Evolutionary conservation across 2,113 vertebrate genomes (phyloP), one percentile per base, ranked within the genome.

Genomic region (Pycnonotus jocosus): DNA sequence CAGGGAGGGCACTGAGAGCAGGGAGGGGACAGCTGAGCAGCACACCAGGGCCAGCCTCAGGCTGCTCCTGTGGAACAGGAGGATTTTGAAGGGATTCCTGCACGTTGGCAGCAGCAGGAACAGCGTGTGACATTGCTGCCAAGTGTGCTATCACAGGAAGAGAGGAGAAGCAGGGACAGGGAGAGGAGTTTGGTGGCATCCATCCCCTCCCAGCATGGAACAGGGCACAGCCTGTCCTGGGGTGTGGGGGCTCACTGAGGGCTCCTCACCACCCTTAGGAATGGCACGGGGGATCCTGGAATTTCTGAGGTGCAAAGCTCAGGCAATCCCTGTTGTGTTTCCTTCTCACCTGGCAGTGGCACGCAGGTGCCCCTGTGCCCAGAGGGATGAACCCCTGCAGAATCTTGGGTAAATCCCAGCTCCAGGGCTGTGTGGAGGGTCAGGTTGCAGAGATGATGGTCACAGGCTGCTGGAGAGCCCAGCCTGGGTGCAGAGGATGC

Each of bases 1-100:
- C n/a, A n/a, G n/a, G n/a, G n/a, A 77, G 90, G 85, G 81, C 92
- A 61, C 95, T 95, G 76, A 74, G 57, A 88, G 82, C 90, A 71
- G 92, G 81, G 62, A 85, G 86, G 88, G 71, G 73, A 44, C 54
- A 79, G 90, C 95, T 96, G 79, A 91, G 60, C n/a, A 77, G 81
- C 58, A 57, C 86, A 81, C 61, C 96, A 96, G 84, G 57, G 90
- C 93, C 79, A 73, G 90, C 95, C 84, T 28, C 15, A 37, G 93
- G 92, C 95, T 69, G 10, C 27, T 58, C 77, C 35, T 2, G 2
- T 60, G 88, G 35, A 93, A 44, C 24, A 60, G 80, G 79, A 35
- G 70, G 74, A 25, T 66, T 72, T 94, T 56, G 33, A 69, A 93
- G 77, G 92, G 68, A 74, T 90, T 85, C 76, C 84, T 86, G 84